Conservation (phyloP, 2,113 vertebrate species). For the Hyperoodon ampullatus region DNA sequence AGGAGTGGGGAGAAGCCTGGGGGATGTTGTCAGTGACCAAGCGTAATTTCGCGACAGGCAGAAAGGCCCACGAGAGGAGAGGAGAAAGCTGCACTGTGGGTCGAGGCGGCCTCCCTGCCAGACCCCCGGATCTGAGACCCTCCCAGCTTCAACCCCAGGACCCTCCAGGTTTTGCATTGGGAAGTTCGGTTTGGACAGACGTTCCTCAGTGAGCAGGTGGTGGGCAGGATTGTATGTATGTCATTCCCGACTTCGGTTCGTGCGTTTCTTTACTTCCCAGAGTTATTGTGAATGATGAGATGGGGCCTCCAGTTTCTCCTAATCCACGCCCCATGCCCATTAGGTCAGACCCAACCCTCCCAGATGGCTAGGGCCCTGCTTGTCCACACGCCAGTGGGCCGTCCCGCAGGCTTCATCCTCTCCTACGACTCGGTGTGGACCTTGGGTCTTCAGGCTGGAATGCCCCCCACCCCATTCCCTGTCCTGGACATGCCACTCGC, state of each 20-base stretch:
- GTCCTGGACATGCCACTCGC: neutral
- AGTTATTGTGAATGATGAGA: neutral
- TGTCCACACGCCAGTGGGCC: too few species aligned
- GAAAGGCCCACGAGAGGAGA: neutral
- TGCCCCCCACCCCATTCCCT: too few species aligned
- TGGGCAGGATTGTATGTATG: accelerated
- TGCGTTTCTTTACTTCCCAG: neutral
- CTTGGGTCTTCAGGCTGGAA: neutral
- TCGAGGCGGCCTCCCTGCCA: neutral
- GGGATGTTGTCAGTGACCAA: neutral
- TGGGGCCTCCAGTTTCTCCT: neutral
- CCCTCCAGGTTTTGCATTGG: neutral
- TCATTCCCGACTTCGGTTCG: too few species aligned
- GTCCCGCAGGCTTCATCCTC: accelerated
- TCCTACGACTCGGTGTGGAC: neutral
- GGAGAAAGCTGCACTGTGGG: neutral
- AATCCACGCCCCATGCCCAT: too few species aligned
- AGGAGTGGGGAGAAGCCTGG: neutral
- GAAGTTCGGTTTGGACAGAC: neutral
- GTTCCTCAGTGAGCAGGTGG: neutral
- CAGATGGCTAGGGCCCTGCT: neutral
- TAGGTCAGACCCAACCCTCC: too few species aligned
- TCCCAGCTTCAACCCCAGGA: neutral
- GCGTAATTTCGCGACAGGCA: neutral
- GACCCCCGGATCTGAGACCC: neutral